A percentile compares a stretch with the other conserved stretches of the same genome.
Evolutionary conservation across 2,113 vertebrate species (phyloP).

Genomic region (Carassius carassius): DNA sequence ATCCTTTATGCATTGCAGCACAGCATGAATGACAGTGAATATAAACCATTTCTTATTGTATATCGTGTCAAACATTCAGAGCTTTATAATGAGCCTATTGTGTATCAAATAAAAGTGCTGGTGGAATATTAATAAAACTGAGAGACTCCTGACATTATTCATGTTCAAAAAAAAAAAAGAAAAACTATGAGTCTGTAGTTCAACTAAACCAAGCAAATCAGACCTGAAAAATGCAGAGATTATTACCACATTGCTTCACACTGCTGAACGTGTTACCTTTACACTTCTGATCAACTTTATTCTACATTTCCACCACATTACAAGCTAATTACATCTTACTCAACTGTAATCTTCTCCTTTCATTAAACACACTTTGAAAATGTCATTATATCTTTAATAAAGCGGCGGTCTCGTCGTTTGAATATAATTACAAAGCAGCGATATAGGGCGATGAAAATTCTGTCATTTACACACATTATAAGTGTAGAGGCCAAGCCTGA

Average conservation of each 20-base stretch:
- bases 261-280: slow-evolving; percentile 11
- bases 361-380: slow-evolving; percentile 50
- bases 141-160: background rate
- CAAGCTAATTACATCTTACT: slow-evolving; percentile 36
- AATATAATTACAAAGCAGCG: slow-evolving; percentile 45
- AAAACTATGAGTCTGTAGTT: background rate
- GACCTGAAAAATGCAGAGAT: background rate
- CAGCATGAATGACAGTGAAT: background rate
- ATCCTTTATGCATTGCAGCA: background rate
- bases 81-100: slow-evolving; percentile 6
- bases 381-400: slow-evolving; percentile 53
- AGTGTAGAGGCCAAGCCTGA: slow-evolving; percentile 21
- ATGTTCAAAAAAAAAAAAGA: background rate
- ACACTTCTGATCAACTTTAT: slow-evolving; percentile 37
- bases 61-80: background rate
- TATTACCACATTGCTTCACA: background rate
- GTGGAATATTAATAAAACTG: background rate
- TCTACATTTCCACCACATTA: slow-evolving; percentile 38
- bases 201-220: background rate
- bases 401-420: slow-evolving; percentile 26
- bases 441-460: slow-evolving; percentile 47
- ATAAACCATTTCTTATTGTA: background rate
- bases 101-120: background rate
- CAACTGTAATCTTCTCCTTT: slow-evolving; percentile 44
- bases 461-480: slow-evolving; percentile 29